Evolutionary conservation across 2,113 vertebrate genomes (phyloP).

Genomic region (Osmerus mordax): DNA sequence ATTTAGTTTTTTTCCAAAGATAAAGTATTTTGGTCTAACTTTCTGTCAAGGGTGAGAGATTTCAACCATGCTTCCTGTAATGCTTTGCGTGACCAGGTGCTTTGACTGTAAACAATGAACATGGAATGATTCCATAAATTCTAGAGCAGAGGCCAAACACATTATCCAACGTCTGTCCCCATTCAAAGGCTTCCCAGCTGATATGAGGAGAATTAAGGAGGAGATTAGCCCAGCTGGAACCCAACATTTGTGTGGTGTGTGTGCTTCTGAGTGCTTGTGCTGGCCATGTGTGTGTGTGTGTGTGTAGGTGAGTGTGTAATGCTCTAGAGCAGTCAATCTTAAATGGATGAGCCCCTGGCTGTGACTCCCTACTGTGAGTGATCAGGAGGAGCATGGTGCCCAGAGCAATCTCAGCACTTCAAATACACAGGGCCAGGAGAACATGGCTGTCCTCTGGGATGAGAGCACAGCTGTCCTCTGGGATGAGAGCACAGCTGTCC

Average conservation of each 20-base stretch:
- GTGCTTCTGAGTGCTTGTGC: background rate
- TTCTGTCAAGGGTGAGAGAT: background rate
- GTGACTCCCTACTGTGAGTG: constrained; percentile 13
- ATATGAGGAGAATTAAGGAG: no score
- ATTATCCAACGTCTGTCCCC: background rate
- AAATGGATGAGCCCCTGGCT: background rate
- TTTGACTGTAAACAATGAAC: background rate
- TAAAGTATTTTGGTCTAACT: no score
- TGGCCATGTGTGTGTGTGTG: background rate
- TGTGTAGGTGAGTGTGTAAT: no score
- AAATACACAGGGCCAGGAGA: constrained; percentile 7
- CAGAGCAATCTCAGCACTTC: constrained; percentile 12
- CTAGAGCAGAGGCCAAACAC: background rate
- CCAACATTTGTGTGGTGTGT: background rate
- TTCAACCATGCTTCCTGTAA: background rate
- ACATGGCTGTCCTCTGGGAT: constrained; percentile 3
- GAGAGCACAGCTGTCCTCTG: no score
- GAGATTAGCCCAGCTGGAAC: no score
- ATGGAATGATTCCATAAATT: background rate
- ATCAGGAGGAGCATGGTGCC: constrained; percentile 26
- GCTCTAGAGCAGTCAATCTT: background rate
- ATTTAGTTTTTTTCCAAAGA: no score
- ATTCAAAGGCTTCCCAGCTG: no score
- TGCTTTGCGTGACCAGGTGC: background rate
- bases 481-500: constrained; percentile 5